Percentiles rank a stretch among this genome's conserved stretches.
phyloP scores from a whole-genome alignment of 2,797 vertebrate genomes.

The Eutrigla gurnardus region DNA sequence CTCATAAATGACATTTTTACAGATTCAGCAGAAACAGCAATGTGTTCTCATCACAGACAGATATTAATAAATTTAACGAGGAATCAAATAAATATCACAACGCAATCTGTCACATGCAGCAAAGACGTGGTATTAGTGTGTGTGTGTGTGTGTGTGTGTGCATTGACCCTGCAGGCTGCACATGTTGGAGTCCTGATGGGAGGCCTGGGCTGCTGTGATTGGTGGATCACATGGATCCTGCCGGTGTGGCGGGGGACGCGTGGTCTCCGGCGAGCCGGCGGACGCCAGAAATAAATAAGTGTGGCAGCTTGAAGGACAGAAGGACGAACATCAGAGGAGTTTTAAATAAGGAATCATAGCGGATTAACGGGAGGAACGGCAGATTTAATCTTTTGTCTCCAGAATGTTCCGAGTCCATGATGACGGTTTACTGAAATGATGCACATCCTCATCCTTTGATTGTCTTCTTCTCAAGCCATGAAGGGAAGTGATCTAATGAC shows the following conservation, averaged over 20 bases:
- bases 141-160: too few relatives aligned
- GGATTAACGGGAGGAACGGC: neutral
- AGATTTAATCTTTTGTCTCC: neutral
- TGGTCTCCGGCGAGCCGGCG: slow-evolving; percentile 29
- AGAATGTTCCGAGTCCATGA: too few relatives aligned
- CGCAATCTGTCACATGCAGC: slow-evolving; percentile 26
- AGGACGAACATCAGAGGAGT: slow-evolving; percentile 5
- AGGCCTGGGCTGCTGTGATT: slow-evolving; percentile 8
- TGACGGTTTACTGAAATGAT: too few relatives aligned
- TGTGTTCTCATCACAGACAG: neutral
- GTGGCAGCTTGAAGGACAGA: slow-evolving; percentile 19
- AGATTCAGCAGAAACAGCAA: neutral
- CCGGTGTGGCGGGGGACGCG: slow-evolving; percentile 19
- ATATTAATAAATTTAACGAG: neutral
- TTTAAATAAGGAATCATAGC: neutral
- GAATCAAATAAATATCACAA: slow-evolving; percentile 39
- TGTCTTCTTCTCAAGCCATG: too few relatives aligned
- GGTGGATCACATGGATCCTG: slow-evolving; percentile 11
- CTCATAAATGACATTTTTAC: neutral
- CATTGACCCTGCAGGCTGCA: neutral
- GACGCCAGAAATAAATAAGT: slow-evolving; percentile 35
- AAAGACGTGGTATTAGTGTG: neutral
- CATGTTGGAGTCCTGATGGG: neutral
- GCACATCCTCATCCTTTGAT: too few relatives aligned
- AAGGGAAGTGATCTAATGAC: too few relatives aligned